Conservation (phyloP, 2,113 vertebrate genomes). For the Perca fluviatilis region DNA sequence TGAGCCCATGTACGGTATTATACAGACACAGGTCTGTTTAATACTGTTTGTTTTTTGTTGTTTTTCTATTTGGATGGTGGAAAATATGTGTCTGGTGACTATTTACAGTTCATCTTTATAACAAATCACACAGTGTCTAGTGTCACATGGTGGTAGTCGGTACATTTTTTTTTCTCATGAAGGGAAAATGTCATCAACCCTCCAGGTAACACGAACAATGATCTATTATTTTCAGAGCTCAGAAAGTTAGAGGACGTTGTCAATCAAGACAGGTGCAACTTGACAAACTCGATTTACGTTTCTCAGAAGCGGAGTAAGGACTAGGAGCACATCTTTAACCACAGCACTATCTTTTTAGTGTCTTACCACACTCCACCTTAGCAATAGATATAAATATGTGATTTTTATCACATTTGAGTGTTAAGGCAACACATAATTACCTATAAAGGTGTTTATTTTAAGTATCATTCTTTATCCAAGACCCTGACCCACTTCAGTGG, state of each 20-base stretch:
- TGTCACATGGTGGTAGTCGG: neutral
- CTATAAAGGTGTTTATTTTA: neutral
- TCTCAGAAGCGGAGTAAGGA: neutral
- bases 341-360: neutral
- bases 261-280: constrained; percentile 34
- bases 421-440: neutral
- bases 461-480: neutral
- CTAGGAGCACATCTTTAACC: neutral
- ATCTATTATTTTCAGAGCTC: constrained; percentile 41
- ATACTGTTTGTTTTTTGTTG: too few relatives aligned
- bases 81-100: neutral
- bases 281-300: constrained; percentile 50
- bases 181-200: constrained; percentile 17
- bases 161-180: neutral
- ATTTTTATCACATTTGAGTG: neutral
- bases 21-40: too few relatives aligned
- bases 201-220: constrained; percentile 31
- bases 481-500: neutral
- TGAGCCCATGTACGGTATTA: neutral
- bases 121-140: neutral
- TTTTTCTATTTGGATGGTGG: neutral
- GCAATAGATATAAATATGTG: neutral
- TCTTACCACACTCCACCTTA: neutral
- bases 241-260: constrained; percentile 18
- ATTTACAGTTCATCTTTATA: neutral